These are phyloP conservation scores for Chrysolina americana DNA, from an alignment of 2,888 invertebrate genomes.

Conservation along the genomic window DNA sequence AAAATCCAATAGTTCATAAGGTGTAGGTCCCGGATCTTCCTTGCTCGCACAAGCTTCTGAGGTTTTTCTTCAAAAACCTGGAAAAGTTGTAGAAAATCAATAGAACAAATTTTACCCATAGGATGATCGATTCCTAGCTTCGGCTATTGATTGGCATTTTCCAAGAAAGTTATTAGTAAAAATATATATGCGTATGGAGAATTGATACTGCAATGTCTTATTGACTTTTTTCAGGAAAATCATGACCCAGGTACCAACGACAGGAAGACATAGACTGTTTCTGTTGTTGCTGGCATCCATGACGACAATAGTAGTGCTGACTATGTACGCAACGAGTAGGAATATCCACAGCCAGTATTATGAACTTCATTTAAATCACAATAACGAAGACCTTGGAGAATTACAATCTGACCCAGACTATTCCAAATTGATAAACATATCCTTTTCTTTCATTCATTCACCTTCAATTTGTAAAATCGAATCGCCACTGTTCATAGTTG, in stretches of 20 bases:
- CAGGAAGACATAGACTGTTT: not conserved
- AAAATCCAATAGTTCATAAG: no score
- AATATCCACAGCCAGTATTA: not conserved
- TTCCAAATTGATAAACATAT: constrained; percentile 28
- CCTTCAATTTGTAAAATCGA: constrained; percentile 19
- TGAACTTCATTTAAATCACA: not conserved
- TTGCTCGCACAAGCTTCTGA: no score
- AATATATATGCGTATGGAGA: no score
- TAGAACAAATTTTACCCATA: no score
- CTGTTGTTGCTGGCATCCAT: not conserved
- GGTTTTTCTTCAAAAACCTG: no score
- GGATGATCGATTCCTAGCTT: no score
- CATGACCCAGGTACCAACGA: not conserved
- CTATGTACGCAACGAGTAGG: not conserved
- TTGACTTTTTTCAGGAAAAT: constrained; percentile 5
- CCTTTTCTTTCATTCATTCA: constrained; percentile 27
- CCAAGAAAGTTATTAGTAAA: no score
- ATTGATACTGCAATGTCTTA: not conserved
- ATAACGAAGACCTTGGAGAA: not conserved
- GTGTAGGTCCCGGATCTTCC: no score
- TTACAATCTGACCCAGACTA: constrained; percentile 20
- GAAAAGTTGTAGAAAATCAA: no score
- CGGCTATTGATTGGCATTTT: no score
- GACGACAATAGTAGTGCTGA: not conserved
- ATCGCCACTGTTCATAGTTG: constrained; percentile 73